phyloP scores from a whole-genome alignment of 2,888 invertebrate genomes.

The Eucriotettix oculatus region DNA sequence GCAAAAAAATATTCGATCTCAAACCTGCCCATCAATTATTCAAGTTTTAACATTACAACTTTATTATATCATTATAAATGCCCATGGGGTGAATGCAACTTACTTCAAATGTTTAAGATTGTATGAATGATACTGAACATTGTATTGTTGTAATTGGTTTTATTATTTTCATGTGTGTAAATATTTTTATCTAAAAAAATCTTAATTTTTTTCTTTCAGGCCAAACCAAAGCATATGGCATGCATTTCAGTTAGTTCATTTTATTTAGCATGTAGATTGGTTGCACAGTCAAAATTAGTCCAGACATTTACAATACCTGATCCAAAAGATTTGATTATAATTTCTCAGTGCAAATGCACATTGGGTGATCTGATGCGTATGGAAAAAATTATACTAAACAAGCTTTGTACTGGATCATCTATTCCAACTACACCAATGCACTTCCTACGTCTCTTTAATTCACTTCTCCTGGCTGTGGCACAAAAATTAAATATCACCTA shows the following conservation, averaged over 20 bases:
- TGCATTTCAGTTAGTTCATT: conserved; percentile 78
- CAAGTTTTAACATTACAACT: too few species aligned
- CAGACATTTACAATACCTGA: conserved; percentile 16
- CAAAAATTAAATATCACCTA: conserved; percentile 31
- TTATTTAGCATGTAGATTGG: conserved; percentile 59
- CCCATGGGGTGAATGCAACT: too few species aligned
- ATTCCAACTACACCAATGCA: conserved; percentile 45
- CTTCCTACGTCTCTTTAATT: conserved; percentile 49
- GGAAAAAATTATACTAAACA: conserved; percentile 65
- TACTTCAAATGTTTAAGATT: too few species aligned
- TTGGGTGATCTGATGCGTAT: conserved; percentile 71
- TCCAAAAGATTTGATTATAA: conserved; percentile 42
- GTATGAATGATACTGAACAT: too few species aligned
- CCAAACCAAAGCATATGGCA: conserved; percentile 65
- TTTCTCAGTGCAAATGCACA: conserved; percentile 65
- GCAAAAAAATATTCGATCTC: too few species aligned
- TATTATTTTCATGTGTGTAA: not conserved
- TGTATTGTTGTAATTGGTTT: too few species aligned
- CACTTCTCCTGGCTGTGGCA: conserved; percentile 40
- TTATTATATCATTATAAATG: too few species aligned
- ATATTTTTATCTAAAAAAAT: not conserved
- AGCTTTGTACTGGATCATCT: conserved; percentile 46
- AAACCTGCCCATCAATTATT: too few species aligned
- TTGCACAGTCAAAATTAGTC: conserved; percentile 19
- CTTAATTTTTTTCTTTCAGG: conserved; percentile 22